A percentile compares a stretch with the other conserved stretches of the same genome.
phyloP scores from a whole-genome alignment of 2,113 vertebrate species.

The Mirza zaza region DNA sequence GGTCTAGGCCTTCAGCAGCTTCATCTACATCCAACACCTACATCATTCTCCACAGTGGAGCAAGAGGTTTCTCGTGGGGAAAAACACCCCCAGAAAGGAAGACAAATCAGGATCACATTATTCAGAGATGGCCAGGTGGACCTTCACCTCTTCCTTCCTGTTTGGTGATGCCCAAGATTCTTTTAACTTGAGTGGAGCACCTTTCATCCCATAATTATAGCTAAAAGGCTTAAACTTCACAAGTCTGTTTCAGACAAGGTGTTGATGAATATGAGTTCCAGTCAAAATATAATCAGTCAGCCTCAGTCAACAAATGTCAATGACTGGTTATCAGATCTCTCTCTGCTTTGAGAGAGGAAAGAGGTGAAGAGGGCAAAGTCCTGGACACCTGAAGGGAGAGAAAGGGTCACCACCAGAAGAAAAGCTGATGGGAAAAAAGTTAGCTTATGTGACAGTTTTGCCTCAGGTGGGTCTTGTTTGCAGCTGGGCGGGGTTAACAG shows the following conservation, averaged over 20 bases:
- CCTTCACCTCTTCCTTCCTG: not conserved
- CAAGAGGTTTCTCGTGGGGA: not conserved
- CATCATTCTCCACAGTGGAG: not conserved
- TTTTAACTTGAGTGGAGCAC: not conserved
- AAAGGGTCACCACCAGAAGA: not conserved
- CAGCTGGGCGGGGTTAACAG: not conserved
- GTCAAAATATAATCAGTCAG: slow-evolving; percentile 51
- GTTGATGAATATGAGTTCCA: slow-evolving; percentile 10
- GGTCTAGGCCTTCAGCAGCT: not conserved
- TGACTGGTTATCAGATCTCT: slow-evolving; percentile 2
- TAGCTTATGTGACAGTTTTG: not conserved
- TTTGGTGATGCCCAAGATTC: slow-evolving; percentile 14
- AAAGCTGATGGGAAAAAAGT: not conserved
- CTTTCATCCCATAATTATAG: slow-evolving; percentile 29
- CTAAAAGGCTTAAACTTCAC: not conserved
- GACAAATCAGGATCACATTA: slow-evolving; percentile 1
- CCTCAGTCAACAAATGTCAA: not conserved
- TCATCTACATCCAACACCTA: not conserved
- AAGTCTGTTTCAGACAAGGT: slow-evolving; percentile 10
- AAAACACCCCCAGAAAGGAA: not conserved
- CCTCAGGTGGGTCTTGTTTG: not conserved
- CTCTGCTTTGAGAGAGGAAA: not conserved
- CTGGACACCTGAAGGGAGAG: not conserved
- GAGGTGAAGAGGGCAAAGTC: not conserved
- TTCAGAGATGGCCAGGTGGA: not conserved